Percentiles rank a stretch among this genome's conserved stretches.
Conservation (phyloP, 1,140 invertebrate species). For the Musca domestica region DNA sequence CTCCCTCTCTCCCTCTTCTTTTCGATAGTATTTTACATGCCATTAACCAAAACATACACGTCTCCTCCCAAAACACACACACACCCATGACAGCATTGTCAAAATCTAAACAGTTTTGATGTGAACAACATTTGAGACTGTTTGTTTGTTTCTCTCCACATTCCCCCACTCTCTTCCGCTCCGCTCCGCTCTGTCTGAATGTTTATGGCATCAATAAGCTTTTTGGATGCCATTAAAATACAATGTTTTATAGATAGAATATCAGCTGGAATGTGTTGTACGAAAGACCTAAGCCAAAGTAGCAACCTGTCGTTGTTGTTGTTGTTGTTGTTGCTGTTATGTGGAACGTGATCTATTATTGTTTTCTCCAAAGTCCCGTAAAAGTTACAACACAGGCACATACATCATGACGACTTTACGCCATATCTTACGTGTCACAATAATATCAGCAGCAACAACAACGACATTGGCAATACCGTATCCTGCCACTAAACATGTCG, state of each 20-base stretch:
- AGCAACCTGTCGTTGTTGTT: background rate
- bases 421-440: too few species aligned
- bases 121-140: background rate
- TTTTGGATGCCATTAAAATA: background rate
- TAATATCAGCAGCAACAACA: too few species aligned
- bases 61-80: too few species aligned
- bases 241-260: slow-evolving; percentile 11
- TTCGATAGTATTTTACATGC: too few species aligned
- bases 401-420: too few species aligned
- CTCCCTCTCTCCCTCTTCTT: too few species aligned
- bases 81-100: background rate
- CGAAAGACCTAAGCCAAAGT: background rate
- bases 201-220: background rate
- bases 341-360: background rate
- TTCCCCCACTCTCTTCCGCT: background rate
- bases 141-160: background rate
- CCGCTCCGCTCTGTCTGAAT: background rate
- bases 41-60: too few species aligned
- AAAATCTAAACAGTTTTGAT: background rate
- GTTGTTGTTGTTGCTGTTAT: background rate
- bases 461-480: too few species aligned
- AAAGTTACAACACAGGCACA: too few species aligned
- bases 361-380: too few species aligned
- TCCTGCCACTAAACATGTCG: too few species aligned
- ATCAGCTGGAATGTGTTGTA: background rate